Evolutionary conservation across 2,888 invertebrate genomes (phyloP).

Genomic region (Saturnia japonica): DNA sequence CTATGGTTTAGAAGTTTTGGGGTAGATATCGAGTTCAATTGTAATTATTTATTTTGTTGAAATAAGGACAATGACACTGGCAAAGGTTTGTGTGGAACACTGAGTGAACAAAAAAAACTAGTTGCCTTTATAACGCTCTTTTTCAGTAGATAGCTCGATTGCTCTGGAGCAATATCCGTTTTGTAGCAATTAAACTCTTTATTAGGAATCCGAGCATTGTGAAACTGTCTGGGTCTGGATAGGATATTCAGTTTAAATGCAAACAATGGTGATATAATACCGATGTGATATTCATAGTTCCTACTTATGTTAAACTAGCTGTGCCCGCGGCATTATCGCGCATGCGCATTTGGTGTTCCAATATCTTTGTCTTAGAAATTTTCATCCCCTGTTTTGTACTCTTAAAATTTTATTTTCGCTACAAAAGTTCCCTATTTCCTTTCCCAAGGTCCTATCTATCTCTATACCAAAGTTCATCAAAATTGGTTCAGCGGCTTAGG

Average conservation of each 20-base stretch:
- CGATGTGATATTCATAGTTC: neutral
- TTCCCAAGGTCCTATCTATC: too few species aligned
- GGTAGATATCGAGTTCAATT: neutral
- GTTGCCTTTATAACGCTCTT: neutral
- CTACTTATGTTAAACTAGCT: too few species aligned
- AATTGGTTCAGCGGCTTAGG: too few species aligned
- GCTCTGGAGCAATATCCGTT: constrained; percentile 21
- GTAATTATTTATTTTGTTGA: neutral
- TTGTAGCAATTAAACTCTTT: constrained; percentile 16
- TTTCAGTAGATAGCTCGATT: constrained; percentile 21
- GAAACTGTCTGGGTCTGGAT: neutral
- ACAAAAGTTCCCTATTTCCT: too few species aligned
- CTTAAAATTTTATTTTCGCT: too few species aligned
- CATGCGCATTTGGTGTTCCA: too few species aligned
- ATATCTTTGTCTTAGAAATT: too few species aligned
- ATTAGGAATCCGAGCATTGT: neutral
- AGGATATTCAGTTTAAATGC: constrained; percentile 19
- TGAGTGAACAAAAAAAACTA: neutral
- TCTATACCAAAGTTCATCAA: too few species aligned
- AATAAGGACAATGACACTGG: neutral
- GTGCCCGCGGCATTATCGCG: too few species aligned
- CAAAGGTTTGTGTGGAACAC: neutral
- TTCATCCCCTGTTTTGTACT: too few species aligned
- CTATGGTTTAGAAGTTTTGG: too few species aligned
- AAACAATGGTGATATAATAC: neutral